Percentiles rank a stretch among this genome's conserved stretches.
phyloP scores from a whole-genome alignment of 2,888 invertebrate species.

The Actias luna region DNA sequence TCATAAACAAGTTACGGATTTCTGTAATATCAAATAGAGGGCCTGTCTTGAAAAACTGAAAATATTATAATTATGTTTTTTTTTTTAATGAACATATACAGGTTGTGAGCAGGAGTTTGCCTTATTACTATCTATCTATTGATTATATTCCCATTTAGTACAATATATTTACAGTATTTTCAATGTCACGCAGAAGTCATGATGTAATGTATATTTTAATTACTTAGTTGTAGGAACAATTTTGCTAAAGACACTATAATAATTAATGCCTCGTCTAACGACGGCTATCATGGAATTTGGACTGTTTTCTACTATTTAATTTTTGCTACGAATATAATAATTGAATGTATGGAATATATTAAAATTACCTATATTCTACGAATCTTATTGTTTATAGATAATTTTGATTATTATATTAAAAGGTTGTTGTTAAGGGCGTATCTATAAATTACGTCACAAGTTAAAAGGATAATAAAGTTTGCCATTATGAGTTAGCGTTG shows the following conservation, averaged over 20 bases:
- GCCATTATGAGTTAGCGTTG: no score
- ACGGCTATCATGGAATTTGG: neutral
- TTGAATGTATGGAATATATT: neutral
- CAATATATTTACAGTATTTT: neutral
- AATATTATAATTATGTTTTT: neutral
- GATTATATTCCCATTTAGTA: neutral
- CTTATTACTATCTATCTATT: neutral
- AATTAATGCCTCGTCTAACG: no score
- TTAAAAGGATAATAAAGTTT: no score
- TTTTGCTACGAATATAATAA: neutral
- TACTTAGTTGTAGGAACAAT: neutral
- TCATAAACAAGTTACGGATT: no score
- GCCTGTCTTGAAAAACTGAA: no score
- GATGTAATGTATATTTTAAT: neutral
- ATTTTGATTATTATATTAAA: no score
- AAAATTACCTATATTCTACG: neutral
- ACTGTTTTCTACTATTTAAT: neutral
- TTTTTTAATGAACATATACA: neutral
- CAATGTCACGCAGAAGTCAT: neutral
- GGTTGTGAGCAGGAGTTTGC: neutral
- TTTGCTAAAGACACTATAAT: conserved; percentile 1
- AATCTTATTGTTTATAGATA: neutral
- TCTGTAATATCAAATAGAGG: no score
- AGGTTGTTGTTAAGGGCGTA: no score
- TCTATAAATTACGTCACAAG: no score